These are phyloP conservation scores for Phocides pigmalion DNA, from an alignment of 1,140 invertebrate genomes.

Conservation along the genomic window DNA sequence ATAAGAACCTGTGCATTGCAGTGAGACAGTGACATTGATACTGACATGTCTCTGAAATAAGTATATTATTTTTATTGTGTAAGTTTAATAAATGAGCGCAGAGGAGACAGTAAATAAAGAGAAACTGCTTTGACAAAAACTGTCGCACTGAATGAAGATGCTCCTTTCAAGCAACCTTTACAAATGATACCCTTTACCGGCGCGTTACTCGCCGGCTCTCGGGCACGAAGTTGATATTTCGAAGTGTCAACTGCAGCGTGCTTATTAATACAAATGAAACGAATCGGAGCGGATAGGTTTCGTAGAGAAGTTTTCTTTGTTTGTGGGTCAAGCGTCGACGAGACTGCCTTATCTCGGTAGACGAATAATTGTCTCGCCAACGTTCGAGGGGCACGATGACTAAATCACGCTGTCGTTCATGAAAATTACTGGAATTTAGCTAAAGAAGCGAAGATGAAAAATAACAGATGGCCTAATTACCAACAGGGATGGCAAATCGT, in stretches of 20 bases:
- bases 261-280: conserved; percentile 20
- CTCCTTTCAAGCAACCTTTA: neutral
- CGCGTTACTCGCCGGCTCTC: neutral
- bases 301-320: neutral
- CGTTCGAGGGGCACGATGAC: too few species aligned
- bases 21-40: too few species aligned
- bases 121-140: neutral
- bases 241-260: conserved; percentile 11
- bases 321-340: neutral
- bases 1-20: neutral
- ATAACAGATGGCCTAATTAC: conserved; percentile 14
- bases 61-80: neutral
- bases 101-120: neutral
- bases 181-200: neutral
- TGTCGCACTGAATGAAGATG: conserved; percentile 5
- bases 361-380: neutral
- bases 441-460: neutral
- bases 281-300: neutral
- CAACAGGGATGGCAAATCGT: neutral
- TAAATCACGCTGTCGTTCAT: too few species aligned
- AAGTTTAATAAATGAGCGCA: neutral
- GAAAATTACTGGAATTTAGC: neutral
- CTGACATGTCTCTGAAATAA: too few species aligned
- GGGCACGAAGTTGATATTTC: neutral
- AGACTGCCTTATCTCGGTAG: neutral